phyloP scores from a whole-genome alignment of 2,888 invertebrate genomes.

The Macrosoma leucophasiata region DNA sequence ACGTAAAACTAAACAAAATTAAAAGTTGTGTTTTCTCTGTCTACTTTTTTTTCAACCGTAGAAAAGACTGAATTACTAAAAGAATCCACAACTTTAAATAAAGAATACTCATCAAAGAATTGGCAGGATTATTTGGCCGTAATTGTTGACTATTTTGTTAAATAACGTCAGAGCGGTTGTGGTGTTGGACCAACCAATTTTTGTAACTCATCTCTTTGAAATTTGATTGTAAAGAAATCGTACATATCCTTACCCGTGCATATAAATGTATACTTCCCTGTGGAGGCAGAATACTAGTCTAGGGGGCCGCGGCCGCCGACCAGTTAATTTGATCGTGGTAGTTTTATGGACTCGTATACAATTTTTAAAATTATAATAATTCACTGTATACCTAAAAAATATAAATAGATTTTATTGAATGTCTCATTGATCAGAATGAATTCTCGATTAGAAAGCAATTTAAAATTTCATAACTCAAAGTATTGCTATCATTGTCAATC shows the following conservation, averaged over 20 bases:
- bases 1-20: slow-evolving; percentile 48
- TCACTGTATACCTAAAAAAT: too few species aligned
- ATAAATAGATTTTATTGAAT: too few species aligned
- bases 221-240: slow-evolving; percentile 57
- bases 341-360: too few species aligned
- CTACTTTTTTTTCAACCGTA: slow-evolving; percentile 59
- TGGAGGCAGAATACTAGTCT: slow-evolving; percentile 48
- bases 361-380: too few species aligned
- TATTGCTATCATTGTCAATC: too few species aligned
- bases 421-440: too few species aligned
- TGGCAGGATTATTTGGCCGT: slow-evolving; percentile 48
- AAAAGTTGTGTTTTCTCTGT: slow-evolving; percentile 44
- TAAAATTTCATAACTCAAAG: too few species aligned
- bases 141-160: slow-evolving; percentile 48
- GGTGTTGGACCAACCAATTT: slow-evolving; percentile 60
- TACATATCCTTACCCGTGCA: slow-evolving; percentile 70
- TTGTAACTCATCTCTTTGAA: slow-evolving; percentile 38
- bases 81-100: slow-evolving; percentile 53
- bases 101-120: slow-evolving; percentile 67
- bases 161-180: slow-evolving; percentile 53
- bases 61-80: slow-evolving; percentile 65
- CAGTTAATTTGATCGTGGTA: slow-evolving; percentile 46
- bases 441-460: too few species aligned
- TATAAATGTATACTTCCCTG: slow-evolving; percentile 45
- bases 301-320: slow-evolving; percentile 32